phyloP scores from a whole-genome alignment of 1,140 invertebrate species.

The Drosophila littoralis region DNA sequence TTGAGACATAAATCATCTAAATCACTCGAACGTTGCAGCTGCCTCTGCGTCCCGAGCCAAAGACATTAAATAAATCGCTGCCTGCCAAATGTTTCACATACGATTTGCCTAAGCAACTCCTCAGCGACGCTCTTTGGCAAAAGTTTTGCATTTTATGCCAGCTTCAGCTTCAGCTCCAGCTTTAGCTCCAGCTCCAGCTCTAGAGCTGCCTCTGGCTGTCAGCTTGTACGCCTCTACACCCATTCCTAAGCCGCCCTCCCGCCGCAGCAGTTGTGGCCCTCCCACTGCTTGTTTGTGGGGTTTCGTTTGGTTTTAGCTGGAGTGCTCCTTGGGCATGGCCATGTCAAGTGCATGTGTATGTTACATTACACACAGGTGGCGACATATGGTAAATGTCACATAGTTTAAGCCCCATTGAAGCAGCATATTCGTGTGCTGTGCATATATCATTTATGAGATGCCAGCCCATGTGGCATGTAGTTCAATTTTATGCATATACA shows the following conservation, averaged over 20 bases:
- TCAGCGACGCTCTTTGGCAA: conserved; percentile 51
- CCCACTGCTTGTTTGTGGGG: conserved; percentile 8
- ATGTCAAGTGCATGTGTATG: conserved; percentile 72
- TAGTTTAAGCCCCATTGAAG: conserved; percentile 54
- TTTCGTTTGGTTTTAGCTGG: conserved; percentile 3
- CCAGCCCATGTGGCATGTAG: background rate
- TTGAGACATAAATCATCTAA: conserved; percentile 81
- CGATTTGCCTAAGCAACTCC: conserved; percentile 75
- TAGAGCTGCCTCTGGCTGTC: conserved; percentile 1
- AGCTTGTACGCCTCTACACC: conserved; percentile 24
- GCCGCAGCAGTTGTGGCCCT: conserved; percentile 29
- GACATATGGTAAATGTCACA: conserved; percentile 79
- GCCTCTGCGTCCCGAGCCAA: conserved; percentile 54
- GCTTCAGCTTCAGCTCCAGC: conserved; percentile 38
- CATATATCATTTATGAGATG: conserved; percentile 58
- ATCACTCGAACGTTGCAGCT: conserved; percentile 78
- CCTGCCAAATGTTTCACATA: conserved; percentile 81
- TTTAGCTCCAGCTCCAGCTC: background rate
- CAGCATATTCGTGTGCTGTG: conserved; percentile 34
- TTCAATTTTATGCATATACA: conserved; percentile 10
- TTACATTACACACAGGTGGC: conserved; percentile 78
- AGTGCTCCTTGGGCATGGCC: conserved; percentile 28
- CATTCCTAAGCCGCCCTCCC: background rate
- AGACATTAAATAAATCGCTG: conserved; percentile 83
- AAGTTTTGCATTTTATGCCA: conserved; percentile 72